These are phyloP conservation scores for Turritopsis dohrnii DNA, from an alignment of 30 jellyfish, hydroid and myxozoan species.

Conservation along the genomic window DNA sequence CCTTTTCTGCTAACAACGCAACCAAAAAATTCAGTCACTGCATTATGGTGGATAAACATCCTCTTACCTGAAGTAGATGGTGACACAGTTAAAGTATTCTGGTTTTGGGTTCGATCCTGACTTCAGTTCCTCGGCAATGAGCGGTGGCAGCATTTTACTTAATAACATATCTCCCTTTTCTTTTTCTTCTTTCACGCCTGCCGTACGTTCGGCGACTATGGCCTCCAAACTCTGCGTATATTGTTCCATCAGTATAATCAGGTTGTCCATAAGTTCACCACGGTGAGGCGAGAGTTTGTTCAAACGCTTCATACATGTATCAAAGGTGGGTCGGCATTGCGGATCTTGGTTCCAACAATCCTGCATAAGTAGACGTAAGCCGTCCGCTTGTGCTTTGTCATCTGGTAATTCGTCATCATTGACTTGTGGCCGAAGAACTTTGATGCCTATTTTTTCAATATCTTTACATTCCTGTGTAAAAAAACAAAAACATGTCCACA, in stretches of 20 bases:
- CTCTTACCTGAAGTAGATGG: conserved; percentile 35
- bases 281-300: conserved; percentile 37
- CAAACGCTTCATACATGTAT: conserved; percentile 21
- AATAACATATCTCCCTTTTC: conserved; percentile 38
- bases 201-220: conserved; percentile 56
- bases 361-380: conserved; percentile 14
- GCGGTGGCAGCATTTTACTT: conserved; percentile 47
- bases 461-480: conserved; percentile 18
- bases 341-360: conserved; percentile 44
- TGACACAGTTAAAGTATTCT: conserved; percentile 40
- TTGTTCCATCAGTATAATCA: conserved; percentile 50
- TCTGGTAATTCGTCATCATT: conserved; percentile 30
- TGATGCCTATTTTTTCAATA: conserved; percentile 13
- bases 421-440: conserved; percentile 34
- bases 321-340: conserved; percentile 36
- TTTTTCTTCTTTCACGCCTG: conserved; percentile 34
- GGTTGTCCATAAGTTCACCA: conserved; percentile 52
- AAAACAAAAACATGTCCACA: neutral
- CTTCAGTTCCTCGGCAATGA: conserved; percentile 48
- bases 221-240: conserved; percentile 45
- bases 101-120: conserved; percentile 49
- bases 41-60: too few relatives aligned
- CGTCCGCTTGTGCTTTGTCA: conserved; percentile 31
- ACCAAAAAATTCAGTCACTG: too few relatives aligned
- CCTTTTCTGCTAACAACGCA: neutral